Conservation (phyloP, 2,113 vertebrate genomes). For the Tyto alba region DNA sequence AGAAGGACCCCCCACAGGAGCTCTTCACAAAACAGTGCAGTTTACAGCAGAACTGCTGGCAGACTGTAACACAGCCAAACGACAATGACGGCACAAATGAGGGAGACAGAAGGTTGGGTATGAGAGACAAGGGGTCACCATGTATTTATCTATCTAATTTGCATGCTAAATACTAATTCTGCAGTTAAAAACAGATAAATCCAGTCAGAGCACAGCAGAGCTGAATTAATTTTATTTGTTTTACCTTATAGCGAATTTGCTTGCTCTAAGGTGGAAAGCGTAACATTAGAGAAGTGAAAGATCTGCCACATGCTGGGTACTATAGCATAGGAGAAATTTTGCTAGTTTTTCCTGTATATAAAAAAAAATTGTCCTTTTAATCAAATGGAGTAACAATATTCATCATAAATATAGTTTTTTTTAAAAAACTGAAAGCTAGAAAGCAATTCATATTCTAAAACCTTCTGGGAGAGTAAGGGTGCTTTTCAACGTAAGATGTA, state of each 20-base stretch:
- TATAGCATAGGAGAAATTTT: neutral
- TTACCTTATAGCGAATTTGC: neutral
- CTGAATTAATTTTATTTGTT: neutral
- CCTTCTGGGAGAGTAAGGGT: neutral
- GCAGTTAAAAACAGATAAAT: neutral
- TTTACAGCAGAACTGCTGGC: slow-evolving; percentile 13
- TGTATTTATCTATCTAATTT: neutral
- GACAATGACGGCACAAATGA: neutral
- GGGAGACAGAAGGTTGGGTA: neutral
- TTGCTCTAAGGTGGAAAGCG: neutral
- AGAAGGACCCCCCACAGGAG: slow-evolving; percentile 20
- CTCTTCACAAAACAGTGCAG: neutral
- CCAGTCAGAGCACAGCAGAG: neutral
- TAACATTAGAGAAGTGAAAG: neutral
- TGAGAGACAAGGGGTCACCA: neutral
- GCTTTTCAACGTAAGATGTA: neutral
- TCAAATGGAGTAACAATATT: neutral
- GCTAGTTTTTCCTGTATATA: neutral
- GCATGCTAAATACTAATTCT: neutral
- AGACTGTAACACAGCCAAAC: neutral
- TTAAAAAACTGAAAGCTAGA: neutral
- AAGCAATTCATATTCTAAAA: neutral
- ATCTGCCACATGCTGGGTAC: neutral
- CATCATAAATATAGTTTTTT: neutral
- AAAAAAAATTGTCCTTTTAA: neutral